A percentile compares a stretch with the other conserved stretches of the same genome.
Evolutionary conservation across 1,140 invertebrate genomes (phyloP).

Genomic region (Hermetia illucens): DNA sequence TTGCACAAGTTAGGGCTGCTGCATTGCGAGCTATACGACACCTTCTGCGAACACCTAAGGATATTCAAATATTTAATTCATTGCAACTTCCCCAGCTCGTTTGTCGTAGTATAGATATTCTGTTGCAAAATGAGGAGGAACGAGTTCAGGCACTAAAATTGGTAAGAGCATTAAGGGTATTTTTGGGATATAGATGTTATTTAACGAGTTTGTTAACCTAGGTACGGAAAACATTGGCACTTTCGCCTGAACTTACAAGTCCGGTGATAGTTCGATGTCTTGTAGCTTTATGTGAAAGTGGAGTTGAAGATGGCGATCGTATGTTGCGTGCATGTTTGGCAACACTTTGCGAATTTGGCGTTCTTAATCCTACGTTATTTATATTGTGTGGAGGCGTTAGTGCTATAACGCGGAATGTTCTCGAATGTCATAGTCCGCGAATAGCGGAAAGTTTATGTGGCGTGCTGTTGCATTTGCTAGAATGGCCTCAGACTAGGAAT

Average conservation of each 20-base stretch:
- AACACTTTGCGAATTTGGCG: conserved; percentile 71
- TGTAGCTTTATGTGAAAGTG: conserved; percentile 66
- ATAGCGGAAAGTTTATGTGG: conserved; percentile 76
- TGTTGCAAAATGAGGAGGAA: conserved; percentile 73
- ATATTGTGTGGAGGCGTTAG: conserved; percentile 71
- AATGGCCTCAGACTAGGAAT: conserved; percentile 65
- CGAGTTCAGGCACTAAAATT: conserved; percentile 78
- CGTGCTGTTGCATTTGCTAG: conserved; percentile 73
- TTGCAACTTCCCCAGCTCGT: conserved; percentile 71
- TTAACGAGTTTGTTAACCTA: conserved; percentile 34
- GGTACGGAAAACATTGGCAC: conserved; percentile 26
- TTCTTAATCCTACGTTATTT: conserved; percentile 67
- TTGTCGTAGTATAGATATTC: conserved; percentile 63
- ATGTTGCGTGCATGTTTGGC: conserved; percentile 69
- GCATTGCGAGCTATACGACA: conserved; percentile 74
- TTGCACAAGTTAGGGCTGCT: conserved; percentile 76
- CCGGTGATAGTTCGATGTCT: conserved; percentile 53
- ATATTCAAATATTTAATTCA: conserved; percentile 61
- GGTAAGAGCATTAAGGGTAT: too few relatives aligned
- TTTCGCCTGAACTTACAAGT: conserved; percentile 25
- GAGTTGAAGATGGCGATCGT: conserved; percentile 62
- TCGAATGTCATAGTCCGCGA: conserved; percentile 62
- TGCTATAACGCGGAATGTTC: conserved; percentile 63
- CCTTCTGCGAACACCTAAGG: conserved; percentile 58
- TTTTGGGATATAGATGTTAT: too few relatives aligned